These are phyloP conservation scores for Hippocampus barbouri DNA, from an alignment of 2,113 vertebrate genomes.

Conservation along the genomic window DNA sequence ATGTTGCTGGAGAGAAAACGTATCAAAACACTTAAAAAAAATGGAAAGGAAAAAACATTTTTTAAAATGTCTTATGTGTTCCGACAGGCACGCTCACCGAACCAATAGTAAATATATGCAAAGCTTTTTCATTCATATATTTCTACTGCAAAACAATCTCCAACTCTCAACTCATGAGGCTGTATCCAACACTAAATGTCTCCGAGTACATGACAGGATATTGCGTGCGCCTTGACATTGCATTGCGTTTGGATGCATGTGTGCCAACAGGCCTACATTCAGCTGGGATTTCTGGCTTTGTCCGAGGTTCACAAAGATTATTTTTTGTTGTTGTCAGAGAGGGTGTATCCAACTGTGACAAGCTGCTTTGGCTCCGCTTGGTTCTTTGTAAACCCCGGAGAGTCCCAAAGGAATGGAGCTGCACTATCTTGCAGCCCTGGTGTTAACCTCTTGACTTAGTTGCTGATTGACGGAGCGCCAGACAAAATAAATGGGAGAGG, in stretches of 20 bases:
- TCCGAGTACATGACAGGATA: conserved; percentile 15
- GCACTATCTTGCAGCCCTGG: conserved; percentile 34
- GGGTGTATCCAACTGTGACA: conserved; percentile 76
- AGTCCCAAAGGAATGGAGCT: conserved; percentile 54
- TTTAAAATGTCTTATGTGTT: conserved; percentile 15
- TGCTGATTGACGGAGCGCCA: conserved; percentile 55
- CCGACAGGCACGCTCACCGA: conserved; percentile 26
- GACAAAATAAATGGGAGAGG: conserved; percentile 49
- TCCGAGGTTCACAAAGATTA: conserved; percentile 70
- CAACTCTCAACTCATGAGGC: conserved; percentile 17
- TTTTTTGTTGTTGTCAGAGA: conserved; percentile 64
- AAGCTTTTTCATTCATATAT: conserved; percentile 27
- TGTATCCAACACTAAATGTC: conserved; percentile 13
- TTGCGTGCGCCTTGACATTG: conserved; percentile 23
- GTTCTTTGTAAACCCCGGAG: conserved; percentile 66
- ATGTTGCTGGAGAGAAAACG: conserved; percentile 33
- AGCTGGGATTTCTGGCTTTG: conserved; percentile 74
- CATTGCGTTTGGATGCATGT: conserved; percentile 54
- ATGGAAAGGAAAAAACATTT: too few relatives aligned
- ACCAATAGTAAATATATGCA: conserved; percentile 20
- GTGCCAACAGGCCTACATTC: conserved; percentile 49
- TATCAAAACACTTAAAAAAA: conserved; percentile 28
- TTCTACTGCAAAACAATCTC: conserved; percentile 32
- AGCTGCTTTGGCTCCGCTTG: conserved; percentile 56
- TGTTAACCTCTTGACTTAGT: conserved; percentile 50